Base-by-base conservation (phyloP, 2,113 vertebrate genomes). In the Gallinago paraguaiae region DNA sequence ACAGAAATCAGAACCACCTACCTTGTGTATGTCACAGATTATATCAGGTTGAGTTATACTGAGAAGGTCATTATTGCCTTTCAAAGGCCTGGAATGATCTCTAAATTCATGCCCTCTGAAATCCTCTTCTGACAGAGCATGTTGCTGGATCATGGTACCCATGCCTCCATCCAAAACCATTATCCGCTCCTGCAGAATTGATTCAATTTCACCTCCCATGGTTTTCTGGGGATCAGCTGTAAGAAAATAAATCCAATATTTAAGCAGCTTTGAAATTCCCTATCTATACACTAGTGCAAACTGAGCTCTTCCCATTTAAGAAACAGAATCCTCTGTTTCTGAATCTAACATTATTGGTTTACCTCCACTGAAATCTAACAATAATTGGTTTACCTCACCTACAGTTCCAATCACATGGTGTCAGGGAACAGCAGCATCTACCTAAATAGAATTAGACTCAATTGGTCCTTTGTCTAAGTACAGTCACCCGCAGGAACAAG, bases 91-190 rank as follows among this genome's bases (percentile, higher is more conserved):
- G 30, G 83, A 64, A n/a, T 99, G 99, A 33, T 98, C 98, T 96
- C 97, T 98, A 79, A 99, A 99, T 88, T 99, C 99, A 4, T 97
- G 95, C 17, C 99, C 99, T 82, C 98, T 98, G 96, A 99, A 99
- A 90, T 98, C 97, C 2, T 98, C 98, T 76, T 99, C 99, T 64
- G 96, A 96, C 3, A 99, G 96, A 7, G 83, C 96, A 18, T 95
- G 95, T 56, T 97, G 98, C 93, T 99, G 99, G 93, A 99, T 99
- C 99, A 99, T 99, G n/a, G 99, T 99, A 17, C 99, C 99, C 99
- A 99, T 99, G 9, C 98, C 99, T 17, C 99, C 99, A 46, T 99
- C 99, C 63, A 99, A 98, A 92, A 99, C 97, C 99, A 99, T 98
- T 77, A 99, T 99, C 89, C 98, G 98, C 71, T 99, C 97, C 96